A percentile compares a stretch with the other conserved stretches of the same genome.
Conservation (phyloP, 2,888 invertebrate genomes). For the Diarsia rubi region DNA sequence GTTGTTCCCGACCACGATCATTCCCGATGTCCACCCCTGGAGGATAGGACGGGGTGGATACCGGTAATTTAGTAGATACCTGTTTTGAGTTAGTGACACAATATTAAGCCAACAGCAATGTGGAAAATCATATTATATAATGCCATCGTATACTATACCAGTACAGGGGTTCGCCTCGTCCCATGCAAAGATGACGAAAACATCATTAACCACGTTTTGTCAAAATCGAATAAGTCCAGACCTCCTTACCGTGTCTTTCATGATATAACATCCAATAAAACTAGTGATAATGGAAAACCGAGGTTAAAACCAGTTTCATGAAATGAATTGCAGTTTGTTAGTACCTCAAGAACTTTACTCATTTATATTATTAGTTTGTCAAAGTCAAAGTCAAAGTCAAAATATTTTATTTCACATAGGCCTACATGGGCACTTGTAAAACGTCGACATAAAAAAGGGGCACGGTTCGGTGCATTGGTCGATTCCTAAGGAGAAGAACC, state of each 20-base stretch:
- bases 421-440: too few relatives aligned
- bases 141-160: not conserved
- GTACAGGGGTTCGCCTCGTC: not conserved
- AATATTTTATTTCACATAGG: too few relatives aligned
- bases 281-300: not conserved
- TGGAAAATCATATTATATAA: not conserved
- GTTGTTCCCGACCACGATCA: not conserved
- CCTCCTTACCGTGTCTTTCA: not conserved
- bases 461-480: too few relatives aligned
- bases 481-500: too few relatives aligned
- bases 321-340: not conserved
- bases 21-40: too few relatives aligned
- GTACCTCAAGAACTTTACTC: not conserved
- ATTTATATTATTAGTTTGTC: slow-evolving; percentile 6
- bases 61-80: too few relatives aligned
- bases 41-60: too few relatives aligned
- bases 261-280: not conserved
- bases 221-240: not conserved
- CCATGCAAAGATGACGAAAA: not conserved
- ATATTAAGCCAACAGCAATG: not conserved
- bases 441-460: too few relatives aligned
- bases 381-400: too few relatives aligned
- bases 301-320: too few relatives aligned
- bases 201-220: not conserved
- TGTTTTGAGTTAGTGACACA: not conserved